Conservation (phyloP, 2,113 vertebrate species). For the Calyptomena viridis region DNA sequence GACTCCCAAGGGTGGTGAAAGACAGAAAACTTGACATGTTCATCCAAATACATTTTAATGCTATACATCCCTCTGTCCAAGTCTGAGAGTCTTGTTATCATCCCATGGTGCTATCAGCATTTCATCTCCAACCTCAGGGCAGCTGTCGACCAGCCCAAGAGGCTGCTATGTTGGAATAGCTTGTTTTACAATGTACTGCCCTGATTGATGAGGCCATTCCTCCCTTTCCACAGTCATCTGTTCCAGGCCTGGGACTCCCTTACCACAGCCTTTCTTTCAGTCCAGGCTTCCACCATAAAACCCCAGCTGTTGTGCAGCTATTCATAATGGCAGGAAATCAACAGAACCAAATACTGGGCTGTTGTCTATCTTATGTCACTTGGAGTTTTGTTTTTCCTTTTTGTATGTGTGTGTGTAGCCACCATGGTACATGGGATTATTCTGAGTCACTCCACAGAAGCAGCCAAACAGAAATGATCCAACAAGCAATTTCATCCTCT, state of each 20-base stretch:
- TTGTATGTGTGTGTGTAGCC: background rate
- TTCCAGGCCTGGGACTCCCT: background rate
- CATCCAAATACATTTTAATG: background rate
- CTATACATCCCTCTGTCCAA: background rate
- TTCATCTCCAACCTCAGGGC: background rate
- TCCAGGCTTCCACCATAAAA: slow-evolving; percentile 11
- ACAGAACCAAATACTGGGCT: slow-evolving; percentile 25
- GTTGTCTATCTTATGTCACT: slow-evolving; percentile 14
- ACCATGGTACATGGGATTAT: background rate
- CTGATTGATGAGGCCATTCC: background rate
- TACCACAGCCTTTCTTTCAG: background rate
- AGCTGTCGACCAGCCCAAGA: background rate
- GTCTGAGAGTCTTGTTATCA: background rate
- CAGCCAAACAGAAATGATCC: slow-evolving; percentile 32
- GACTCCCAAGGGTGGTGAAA: background rate
- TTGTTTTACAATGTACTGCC: background rate
- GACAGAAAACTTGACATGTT: background rate
- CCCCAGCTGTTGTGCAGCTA: background rate
- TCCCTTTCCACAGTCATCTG: background rate
- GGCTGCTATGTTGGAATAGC: background rate
- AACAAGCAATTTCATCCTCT: background rate
- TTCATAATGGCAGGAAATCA: slow-evolving; percentile 66
- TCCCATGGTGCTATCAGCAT: background rate
- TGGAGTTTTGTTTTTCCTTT: background rate
- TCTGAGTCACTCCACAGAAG: background rate